Evolutionary conservation across 2,113 vertebrate genomes (phyloP).

Genomic region (Eupsittula cactorum): DNA sequence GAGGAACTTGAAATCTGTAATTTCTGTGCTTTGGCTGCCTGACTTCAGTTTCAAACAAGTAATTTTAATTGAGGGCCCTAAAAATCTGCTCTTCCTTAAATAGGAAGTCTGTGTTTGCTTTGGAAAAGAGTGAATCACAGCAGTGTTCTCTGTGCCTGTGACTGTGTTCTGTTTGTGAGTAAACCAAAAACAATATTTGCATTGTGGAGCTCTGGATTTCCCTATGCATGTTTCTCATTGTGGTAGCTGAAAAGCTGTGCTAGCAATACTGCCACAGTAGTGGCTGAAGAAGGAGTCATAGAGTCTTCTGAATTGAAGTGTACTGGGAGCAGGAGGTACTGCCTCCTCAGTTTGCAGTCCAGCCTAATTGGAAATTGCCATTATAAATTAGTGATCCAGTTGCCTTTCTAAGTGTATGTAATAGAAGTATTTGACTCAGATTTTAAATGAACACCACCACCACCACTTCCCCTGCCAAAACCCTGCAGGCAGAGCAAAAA

Average conservation of each 20-base stretch:
- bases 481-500: not conserved
- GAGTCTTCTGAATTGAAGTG: not conserved
- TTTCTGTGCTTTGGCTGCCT: slow-evolving; percentile 24
- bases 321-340: not conserved
- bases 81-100: slow-evolving; percentile 24
- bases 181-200: slow-evolving; percentile 16
- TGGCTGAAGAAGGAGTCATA: not conserved
- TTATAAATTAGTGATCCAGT: not conserved
- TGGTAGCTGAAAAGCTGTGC: not conserved
- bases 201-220: not conserved
- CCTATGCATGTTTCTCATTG: not conserved
- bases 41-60: slow-evolving; percentile 2
- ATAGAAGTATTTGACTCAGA: not conserved
- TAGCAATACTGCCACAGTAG: not conserved
- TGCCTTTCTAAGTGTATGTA: not conserved
- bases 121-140: not conserved
- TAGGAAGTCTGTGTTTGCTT: slow-evolving; percentile 7
- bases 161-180: slow-evolving; percentile 26
- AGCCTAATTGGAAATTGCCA: not conserved
- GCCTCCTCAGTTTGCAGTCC: not conserved
- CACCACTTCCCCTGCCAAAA: not conserved
- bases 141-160: not conserved
- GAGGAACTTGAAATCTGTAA: slow-evolving; percentile 8
- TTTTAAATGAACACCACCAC: not conserved
- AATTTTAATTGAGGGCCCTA: not conserved